These are phyloP conservation scores for Puma concolor DNA, from an alignment of 2,113 vertebrate genomes.

Conservation along the genomic window DNA sequence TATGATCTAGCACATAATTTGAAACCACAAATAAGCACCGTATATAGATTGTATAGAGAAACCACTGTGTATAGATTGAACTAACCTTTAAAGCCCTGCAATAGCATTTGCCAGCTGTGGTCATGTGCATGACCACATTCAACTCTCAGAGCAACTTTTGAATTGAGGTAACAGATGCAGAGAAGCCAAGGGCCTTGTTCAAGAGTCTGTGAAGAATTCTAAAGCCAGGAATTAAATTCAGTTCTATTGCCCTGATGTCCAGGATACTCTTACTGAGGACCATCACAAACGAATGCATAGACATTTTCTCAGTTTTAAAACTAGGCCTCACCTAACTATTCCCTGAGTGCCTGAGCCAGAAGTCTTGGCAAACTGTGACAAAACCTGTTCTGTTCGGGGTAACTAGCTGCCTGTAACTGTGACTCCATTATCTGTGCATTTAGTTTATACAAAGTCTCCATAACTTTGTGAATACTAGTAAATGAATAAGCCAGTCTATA, in stretches of 20 bases:
- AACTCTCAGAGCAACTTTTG: neutral
- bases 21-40: neutral
- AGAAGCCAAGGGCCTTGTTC: neutral
- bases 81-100: neutral
- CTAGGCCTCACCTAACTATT: neutral
- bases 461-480: neutral
- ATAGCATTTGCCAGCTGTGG: neutral
- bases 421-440: neutral
- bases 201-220: neutral
- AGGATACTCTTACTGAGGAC: neutral
- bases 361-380: neutral
- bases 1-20: neutral
- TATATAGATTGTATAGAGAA: too few relatives aligned
- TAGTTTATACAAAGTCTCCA: neutral
- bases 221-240: neutral
- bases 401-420: neutral
- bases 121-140: neutral
- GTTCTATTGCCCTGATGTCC: neutral
- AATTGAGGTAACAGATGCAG: neutral
- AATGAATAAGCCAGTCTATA: neutral
- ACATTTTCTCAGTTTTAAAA: conserved; percentile 16
- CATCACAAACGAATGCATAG: neutral
- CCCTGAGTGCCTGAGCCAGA: neutral
- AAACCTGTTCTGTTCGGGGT: neutral
- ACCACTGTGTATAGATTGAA: neutral